These are phyloP conservation scores for Erinaceus europaeus DNA, from an alignment of 2,113 vertebrate genomes.

Conservation along the genomic window DNA sequence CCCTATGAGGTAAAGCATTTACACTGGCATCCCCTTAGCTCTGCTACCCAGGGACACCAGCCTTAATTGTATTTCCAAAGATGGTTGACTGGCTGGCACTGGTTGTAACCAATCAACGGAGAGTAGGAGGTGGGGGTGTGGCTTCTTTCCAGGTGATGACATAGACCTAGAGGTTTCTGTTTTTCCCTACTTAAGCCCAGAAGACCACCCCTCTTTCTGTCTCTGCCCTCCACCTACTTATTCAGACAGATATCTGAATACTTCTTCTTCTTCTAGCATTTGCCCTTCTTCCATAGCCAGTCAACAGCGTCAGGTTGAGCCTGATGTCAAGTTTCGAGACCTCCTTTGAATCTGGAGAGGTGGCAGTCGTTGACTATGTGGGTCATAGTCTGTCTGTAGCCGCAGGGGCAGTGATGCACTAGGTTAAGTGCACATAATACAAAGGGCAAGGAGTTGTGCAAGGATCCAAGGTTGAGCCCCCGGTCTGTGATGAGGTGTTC, in stretches of 20 bases:
- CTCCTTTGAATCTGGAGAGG: no score
- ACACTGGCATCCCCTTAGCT: background rate
- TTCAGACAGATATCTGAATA: background rate
- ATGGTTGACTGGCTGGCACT: background rate
- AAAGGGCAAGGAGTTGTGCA: no score
- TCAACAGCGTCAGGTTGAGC: no score
- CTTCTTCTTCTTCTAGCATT: background rate
- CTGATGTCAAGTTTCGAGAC: no score
- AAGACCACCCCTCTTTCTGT: background rate
- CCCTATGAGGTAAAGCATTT: background rate
- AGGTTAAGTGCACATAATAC: no score
- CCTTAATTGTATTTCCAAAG: background rate
- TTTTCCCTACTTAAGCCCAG: background rate
- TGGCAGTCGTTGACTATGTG: no score
- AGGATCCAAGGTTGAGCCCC: no score
- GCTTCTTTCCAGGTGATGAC: background rate
- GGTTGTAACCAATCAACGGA: background rate
- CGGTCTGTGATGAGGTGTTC: no score
- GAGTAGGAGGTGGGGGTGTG: background rate
- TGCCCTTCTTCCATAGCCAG: no score
- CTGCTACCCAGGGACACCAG: background rate
- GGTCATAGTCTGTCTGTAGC: no score
- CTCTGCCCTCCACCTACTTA: background rate
- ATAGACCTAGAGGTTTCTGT: background rate
- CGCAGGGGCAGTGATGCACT: no score